Percentiles rank a stretch among this genome's conserved stretches.
phyloP scores from a whole-genome alignment of 2,888 invertebrate genomes.

The Bibio marci region DNA sequence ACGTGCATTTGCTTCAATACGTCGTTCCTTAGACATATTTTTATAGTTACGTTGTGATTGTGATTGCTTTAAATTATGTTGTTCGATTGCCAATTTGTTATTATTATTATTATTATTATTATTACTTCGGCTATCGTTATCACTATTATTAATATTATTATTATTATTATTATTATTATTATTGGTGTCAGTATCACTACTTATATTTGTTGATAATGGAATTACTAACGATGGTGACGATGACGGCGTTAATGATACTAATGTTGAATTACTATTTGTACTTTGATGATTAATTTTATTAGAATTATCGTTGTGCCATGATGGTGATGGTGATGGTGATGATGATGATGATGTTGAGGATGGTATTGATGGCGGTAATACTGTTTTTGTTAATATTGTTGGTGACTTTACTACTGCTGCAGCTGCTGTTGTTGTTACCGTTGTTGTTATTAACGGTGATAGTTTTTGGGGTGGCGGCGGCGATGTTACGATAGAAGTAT shows the following conservation, averaged over 20 bases:
- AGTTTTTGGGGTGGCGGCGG: neutral
- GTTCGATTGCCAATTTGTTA: neutral
- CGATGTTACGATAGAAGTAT: neutral
- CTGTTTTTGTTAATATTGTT: neutral
- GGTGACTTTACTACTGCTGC: neutral
- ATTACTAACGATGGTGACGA: too few relatives aligned
- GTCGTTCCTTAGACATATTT: slow-evolving; percentile 82
- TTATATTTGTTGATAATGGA: too few relatives aligned
- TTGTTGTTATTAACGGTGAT: neutral
- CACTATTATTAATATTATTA: neutral
- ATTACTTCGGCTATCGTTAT: neutral
- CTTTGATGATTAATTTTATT: slow-evolving; percentile 8
- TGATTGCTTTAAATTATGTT: neutral
- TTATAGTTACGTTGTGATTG: slow-evolving; percentile 74
- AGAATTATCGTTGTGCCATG: slow-evolving; percentile 10
- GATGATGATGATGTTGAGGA: neutral
- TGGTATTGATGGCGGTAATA: neutral
- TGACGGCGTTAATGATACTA: slow-evolving; percentile 9
- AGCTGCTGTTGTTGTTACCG: neutral
- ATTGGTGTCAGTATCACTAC: neutral
- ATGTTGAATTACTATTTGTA: too few relatives aligned
- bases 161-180: neutral
- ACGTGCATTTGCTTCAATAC: slow-evolving; percentile 87
- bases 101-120: neutral
- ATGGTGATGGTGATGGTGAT: slow-evolving; percentile 6